Evolutionary conservation across 2,797 vertebrate species (phyloP).

Genomic region (Rhyacichthys aspro): DNA sequence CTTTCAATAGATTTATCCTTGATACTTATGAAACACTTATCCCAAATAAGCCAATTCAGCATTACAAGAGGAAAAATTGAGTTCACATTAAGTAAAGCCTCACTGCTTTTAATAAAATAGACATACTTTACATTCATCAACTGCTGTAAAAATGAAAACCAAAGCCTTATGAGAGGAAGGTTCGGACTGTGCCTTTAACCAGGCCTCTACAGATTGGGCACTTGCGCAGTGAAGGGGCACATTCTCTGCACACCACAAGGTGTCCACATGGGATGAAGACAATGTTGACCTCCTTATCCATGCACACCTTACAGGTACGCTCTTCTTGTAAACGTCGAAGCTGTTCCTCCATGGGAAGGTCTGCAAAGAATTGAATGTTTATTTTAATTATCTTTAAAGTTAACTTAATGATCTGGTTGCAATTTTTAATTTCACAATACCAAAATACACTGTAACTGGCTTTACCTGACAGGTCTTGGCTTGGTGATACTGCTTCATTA

Average conservation of each 20-base stretch:
- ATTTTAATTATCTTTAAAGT: background rate
- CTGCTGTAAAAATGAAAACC: background rate
- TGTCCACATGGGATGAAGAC: conserved; percentile 99
- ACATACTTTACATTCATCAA: conserved; percentile 53
- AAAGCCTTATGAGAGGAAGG: conserved; percentile 88
- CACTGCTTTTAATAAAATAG: conserved; percentile 3
- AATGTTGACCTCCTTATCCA: conserved; percentile 98
- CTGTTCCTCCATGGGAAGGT: conserved; percentile 96
- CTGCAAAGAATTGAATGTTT: conserved; percentile 64
- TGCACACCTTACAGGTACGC: conserved; percentile 97
- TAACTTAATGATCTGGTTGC: background rate
- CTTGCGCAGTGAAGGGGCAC: conserved; percentile 92
- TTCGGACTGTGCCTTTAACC: conserved; percentile 96
- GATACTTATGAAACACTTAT: too few species aligned
- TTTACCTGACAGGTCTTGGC: conserved; percentile 86
- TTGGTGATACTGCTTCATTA: conserved; percentile 84
- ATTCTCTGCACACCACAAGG: conserved; percentile 96
- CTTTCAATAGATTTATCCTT: too few species aligned
- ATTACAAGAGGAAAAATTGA: background rate
- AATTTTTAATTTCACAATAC: background rate
- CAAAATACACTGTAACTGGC: background rate
- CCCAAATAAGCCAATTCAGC: background rate
- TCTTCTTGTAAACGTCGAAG: conserved; percentile 93
- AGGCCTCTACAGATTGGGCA: conserved; percentile 97
- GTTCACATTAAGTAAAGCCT: background rate